Percentiles rank a stretch among this genome's conserved stretches.
Evolutionary conservation across 2,888 invertebrate species (phyloP).

Genomic region (Diarsia mendica): DNA sequence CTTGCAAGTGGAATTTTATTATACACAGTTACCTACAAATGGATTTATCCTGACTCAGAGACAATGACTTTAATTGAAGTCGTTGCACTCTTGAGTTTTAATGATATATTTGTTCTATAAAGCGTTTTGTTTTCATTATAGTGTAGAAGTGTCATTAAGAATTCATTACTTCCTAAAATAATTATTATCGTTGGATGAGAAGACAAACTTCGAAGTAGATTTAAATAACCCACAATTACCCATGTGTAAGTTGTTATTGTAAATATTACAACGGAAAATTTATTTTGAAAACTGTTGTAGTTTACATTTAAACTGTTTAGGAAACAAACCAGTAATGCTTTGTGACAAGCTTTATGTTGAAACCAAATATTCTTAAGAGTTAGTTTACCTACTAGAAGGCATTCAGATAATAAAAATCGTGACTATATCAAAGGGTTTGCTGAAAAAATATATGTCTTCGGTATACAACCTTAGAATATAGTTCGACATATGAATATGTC

Average conservation of each 20-base stretch:
- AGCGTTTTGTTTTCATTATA: conserved; percentile 9
- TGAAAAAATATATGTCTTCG: neutral
- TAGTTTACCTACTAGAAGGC: neutral
- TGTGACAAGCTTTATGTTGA: neutral
- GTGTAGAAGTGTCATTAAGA: neutral
- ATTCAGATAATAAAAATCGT: neutral
- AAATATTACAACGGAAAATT: neutral
- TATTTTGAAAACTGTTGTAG: neutral
- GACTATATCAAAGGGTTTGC: neutral
- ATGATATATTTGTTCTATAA: conserved; percentile 19
- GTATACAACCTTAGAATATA: neutral
- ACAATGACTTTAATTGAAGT: conserved; percentile 22
- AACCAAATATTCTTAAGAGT: neutral
- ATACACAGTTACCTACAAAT: conserved; percentile 14
- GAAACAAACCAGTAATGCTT: neutral
- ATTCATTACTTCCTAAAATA: neutral
- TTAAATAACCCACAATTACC: neutral
- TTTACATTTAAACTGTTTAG: neutral
- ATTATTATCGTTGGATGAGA: neutral
- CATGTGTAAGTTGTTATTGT: neutral
- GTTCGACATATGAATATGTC: neutral
- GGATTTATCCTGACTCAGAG: conserved; percentile 28
- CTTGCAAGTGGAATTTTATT: neutral
- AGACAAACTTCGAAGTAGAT: neutral
- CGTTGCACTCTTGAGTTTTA: conserved; percentile 8